Evolutionary conservation across 1,140 invertebrate genomes (phyloP).

Genomic region (Drusus annulatus): DNA sequence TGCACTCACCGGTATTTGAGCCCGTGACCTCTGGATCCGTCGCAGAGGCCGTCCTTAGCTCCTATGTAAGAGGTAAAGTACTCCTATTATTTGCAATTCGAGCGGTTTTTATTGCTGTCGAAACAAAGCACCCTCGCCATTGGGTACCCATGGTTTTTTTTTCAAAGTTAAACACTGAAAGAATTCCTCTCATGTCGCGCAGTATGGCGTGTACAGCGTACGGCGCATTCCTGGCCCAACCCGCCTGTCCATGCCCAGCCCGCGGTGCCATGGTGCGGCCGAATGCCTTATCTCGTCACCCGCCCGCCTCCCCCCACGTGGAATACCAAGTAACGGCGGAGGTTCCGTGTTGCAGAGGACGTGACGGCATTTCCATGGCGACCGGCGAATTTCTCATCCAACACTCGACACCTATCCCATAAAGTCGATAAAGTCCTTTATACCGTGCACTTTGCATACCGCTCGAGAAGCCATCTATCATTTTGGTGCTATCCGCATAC

Average conservation of each 20-base stretch:
- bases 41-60: too few relatives aligned
- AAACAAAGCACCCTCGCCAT: too few relatives aligned
- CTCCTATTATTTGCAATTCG: too few relatives aligned
- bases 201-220: too few relatives aligned
- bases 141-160: too few relatives aligned
- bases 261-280: too few relatives aligned
- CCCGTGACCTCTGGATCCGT: too few relatives aligned
- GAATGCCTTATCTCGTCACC: not conserved
- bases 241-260: not conserved
- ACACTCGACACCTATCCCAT: not conserved
- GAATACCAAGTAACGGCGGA: conserved; percentile 7
- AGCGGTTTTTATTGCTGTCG: too few relatives aligned
- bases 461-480: too few relatives aligned
- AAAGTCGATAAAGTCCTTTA: not conserved
- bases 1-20: too few relatives aligned
- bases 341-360: not conserved
- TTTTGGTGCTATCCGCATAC: too few relatives aligned
- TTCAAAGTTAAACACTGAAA: not conserved
- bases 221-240: not conserved
- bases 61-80: too few relatives aligned
- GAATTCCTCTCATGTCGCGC: conserved; percentile 10
- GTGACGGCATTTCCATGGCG: not conserved
- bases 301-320: not conserved
- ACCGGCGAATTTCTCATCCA: not conserved
- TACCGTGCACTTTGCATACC: not conserved